Evolutionary conservation across 1,140 invertebrate genomes (phyloP).

Genomic region (Parapsyche elsis): DNA sequence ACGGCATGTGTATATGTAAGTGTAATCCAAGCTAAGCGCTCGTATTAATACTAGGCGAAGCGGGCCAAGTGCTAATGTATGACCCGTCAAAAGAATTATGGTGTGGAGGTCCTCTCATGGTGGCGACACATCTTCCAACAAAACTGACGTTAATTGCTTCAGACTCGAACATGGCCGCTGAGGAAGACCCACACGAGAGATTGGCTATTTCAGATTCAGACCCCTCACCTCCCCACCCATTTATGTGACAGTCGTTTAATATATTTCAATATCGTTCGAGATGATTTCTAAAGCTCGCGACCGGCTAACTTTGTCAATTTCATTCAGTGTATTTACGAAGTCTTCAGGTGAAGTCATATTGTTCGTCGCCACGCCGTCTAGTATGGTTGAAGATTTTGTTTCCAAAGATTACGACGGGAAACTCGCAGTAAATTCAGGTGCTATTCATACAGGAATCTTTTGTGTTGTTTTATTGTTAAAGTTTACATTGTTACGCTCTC

Average conservation of each 20-base stretch:
- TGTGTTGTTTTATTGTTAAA: slow-evolving; percentile 31
- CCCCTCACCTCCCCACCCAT: background rate
- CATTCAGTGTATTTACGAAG: too few species aligned
- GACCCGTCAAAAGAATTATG: slow-evolving; percentile 53
- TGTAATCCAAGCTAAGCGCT: background rate
- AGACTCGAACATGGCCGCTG: slow-evolving; percentile 39
- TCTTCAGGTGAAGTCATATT: background rate
- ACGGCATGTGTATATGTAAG: background rate
- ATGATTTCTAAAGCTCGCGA: too few species aligned
- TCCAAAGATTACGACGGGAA: slow-evolving; percentile 22
- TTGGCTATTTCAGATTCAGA: background rate
- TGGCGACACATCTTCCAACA: slow-evolving; percentile 35
- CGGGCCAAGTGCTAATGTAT: slow-evolving; percentile 43
- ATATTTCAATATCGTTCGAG: background rate
- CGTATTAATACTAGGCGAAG: slow-evolving; percentile 1
- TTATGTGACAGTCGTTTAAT: background rate
- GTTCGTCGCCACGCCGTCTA: slow-evolving; percentile 15
- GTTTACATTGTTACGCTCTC: slow-evolving; percentile 14
- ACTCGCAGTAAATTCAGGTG: slow-evolving; percentile 28
- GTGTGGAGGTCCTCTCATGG: slow-evolving; percentile 41
- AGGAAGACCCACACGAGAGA: slow-evolving; percentile 15
- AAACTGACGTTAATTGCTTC: slow-evolving; percentile 53
- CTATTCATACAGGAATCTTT: slow-evolving; percentile 25
- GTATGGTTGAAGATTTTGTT: slow-evolving; percentile 9
- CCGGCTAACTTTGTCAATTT: too few species aligned